A percentile compares a stretch with the other conserved stretches of the same genome.
These are phyloP conservation scores for Ramphastos sulfuratus DNA, from an alignment of 2,113 vertebrate genomes.

Conservation along the genomic window DNA sequence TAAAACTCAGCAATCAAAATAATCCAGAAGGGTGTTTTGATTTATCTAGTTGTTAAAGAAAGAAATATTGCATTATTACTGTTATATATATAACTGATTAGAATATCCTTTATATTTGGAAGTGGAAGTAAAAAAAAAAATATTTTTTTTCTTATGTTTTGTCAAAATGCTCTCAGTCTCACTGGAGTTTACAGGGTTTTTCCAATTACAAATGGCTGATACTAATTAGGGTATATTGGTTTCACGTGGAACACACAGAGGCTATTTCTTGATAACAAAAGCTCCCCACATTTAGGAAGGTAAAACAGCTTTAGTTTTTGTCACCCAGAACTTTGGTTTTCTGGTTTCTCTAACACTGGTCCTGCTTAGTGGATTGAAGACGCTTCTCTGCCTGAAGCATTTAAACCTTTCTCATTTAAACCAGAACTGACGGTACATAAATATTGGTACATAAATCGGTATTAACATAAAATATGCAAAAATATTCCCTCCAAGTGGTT, in stretches of 20 bases:
- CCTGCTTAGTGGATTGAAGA: background rate
- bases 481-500: background rate
- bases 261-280: background rate
- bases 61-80: background rate
- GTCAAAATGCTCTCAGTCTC: background rate
- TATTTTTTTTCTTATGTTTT: background rate
- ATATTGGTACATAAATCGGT: background rate
- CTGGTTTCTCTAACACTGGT: background rate
- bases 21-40: background rate
- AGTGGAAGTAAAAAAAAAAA: no score
- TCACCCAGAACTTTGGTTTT: background rate
- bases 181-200: background rate
- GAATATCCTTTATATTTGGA: background rate
- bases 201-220: background rate
- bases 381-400: background rate
- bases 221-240: background rate
- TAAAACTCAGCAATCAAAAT: background rate
- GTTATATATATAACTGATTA: background rate
- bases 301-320: background rate
- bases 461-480: background rate
- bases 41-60: background rate
- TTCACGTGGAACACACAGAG: background rate
- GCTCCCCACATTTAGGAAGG: background rate
- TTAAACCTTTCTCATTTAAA: background rate
- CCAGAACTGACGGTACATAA: background rate